Evolutionary conservation across 1,140 invertebrate genomes (phyloP), one percentile per base, ranked within the genome.

Genomic region (Acromyrmex echinatior): DNA sequence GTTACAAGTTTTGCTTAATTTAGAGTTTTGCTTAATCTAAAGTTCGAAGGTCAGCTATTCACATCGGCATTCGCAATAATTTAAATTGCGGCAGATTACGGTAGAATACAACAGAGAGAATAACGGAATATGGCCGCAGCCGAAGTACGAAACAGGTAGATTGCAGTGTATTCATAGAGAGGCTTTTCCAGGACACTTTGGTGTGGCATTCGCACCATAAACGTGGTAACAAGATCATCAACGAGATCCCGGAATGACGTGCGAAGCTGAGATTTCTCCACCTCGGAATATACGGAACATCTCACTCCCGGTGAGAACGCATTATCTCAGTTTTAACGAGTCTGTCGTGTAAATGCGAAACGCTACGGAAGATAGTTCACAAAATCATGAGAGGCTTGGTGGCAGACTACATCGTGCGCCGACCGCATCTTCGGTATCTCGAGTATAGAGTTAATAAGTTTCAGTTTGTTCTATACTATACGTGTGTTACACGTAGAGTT

Each of bases 221-320:
- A 65, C 73, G 82, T 63, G 21, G 62, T 79, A 86, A 86, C 82
- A 79, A 66, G 74, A 77, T 79, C 76, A 65, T 77, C 81, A 85
- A 49, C 49, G n/a, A 39, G 49, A 77, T 84, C 45, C 39, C 39
- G 28, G 45, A 84, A 84, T 51, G 71, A 76, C 80, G 56, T 21
- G 56, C 39, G 39, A 74, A 84, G 18, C 28, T 45, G 80, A 63
- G 53, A 49, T 74, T 84, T 62, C 80, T 62, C 18, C 31, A 5
- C 18, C n/a, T 49, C 80, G 35, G 6, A 74, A 58, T 28, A 58
- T 25, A n/a, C 16, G 45, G 1, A 49, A 49, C 68, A 62, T 18
- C 35, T 74, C 18, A 21, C 53, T 60, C 39, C 21, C 70, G 7
- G 56, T 7, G 25, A 76, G 80, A 51, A 76, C 56, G 56, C 39